Evolutionary conservation across 2,797 vertebrate species (phyloP).

Genomic region (Falco naumanni): DNA sequence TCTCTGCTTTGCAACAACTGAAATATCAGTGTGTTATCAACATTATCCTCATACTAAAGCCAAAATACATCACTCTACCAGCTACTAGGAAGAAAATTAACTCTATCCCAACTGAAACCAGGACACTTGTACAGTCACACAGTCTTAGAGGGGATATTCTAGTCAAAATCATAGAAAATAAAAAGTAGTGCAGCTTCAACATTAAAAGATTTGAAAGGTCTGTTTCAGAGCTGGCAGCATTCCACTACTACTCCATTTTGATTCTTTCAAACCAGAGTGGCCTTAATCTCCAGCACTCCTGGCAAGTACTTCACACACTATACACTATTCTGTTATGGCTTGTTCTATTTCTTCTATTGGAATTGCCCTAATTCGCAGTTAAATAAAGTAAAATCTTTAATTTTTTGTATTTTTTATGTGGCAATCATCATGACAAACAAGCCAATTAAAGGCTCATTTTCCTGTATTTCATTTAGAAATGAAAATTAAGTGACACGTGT

Average conservation of each 20-base stretch:
- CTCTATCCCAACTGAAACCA: no score
- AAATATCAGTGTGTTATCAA: no score
- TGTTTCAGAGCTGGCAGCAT: not conserved
- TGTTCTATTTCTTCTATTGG: not conserved
- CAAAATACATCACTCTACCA: no score
- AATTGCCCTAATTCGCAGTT: not conserved
- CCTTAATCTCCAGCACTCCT: not conserved
- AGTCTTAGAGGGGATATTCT: not conserved
- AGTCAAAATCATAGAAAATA: not conserved
- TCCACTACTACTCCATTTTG: fast-evolving
- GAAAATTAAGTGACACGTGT: not conserved
- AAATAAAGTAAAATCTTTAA: not conserved
- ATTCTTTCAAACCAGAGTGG: not conserved
- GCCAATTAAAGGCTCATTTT: not conserved
- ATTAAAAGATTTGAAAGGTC: not conserved
- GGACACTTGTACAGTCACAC: not conserved
- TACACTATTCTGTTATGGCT: not conserved
- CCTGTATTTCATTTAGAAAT: not conserved
- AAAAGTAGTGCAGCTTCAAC: not conserved
- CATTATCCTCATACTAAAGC: no score
- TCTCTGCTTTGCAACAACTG: no score
- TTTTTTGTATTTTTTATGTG: not conserved
- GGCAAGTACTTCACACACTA: not conserved
- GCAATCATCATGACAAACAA: not conserved
- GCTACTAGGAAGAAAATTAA: no score